Evolutionary conservation across 2,113 vertebrate genomes (phyloP).

Genomic region (Vulpes ferrilata): DNA sequence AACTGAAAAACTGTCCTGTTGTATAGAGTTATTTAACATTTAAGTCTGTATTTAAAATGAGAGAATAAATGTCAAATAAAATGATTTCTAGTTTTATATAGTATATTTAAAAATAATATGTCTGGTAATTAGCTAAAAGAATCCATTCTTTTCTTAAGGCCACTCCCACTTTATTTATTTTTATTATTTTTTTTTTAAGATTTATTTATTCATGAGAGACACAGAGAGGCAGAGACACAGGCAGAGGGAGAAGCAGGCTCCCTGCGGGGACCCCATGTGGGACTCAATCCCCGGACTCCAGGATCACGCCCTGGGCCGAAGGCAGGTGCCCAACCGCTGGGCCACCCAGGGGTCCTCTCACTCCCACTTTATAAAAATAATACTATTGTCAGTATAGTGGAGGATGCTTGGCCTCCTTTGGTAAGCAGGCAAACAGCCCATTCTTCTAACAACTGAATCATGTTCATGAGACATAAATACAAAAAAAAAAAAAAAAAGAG

Average conservation of each 20-base stretch:
- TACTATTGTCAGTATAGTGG: not conserved
- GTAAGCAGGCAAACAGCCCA: not conserved
- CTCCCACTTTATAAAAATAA: constrained; percentile 31
- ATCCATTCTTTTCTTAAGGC: not conserved
- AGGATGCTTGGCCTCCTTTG: not conserved
- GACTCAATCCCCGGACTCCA: too few relatives aligned
- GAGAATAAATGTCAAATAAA: constrained; percentile 39
- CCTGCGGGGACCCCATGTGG: too few relatives aligned
- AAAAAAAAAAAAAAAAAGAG: not conserved
- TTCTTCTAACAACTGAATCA: constrained; percentile 32
- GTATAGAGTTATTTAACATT: not conserved
- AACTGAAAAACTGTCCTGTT: not conserved
- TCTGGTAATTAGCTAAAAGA: constrained; percentile 29
- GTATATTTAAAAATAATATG: not conserved
- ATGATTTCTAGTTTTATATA: constrained; percentile 10
- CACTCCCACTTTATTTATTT: not conserved
- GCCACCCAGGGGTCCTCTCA: too few relatives aligned
- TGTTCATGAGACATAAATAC: constrained; percentile 43
- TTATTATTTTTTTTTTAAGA: too few relatives aligned
- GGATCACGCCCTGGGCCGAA: too few relatives aligned
- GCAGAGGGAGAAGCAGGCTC: too few relatives aligned
- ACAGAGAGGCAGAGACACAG: too few relatives aligned
- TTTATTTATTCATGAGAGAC: too few relatives aligned
- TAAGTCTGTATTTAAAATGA: constrained; percentile 36
- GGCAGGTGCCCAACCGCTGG: too few relatives aligned